phyloP scores from a whole-genome alignment of 2,113 vertebrate species.

The Lagopus leucura region DNA sequence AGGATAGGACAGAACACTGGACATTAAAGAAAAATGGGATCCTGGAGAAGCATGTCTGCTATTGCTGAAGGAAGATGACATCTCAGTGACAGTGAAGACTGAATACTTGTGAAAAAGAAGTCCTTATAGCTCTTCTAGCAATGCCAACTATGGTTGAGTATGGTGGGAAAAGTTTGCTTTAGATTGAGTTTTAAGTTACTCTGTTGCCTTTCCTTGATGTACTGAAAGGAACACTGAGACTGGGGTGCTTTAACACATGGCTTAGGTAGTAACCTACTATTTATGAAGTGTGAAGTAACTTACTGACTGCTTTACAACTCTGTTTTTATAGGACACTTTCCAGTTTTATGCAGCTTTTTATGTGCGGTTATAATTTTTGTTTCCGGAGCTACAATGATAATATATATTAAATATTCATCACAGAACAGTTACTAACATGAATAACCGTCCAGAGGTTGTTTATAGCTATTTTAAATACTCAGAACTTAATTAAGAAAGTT shows the following conservation, averaged over 20 bases:
- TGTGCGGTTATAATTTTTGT: background rate
- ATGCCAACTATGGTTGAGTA: fast-evolving
- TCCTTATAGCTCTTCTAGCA: background rate
- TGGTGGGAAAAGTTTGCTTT: background rate
- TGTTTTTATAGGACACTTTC: background rate
- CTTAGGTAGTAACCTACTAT: background rate
- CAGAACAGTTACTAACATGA: background rate
- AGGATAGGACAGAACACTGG: background rate
- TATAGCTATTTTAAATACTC: background rate
- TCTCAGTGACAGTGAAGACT: background rate
- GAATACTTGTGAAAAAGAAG: background rate
- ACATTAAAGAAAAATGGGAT: background rate
- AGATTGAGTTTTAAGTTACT: background rate
- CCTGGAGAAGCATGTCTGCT: background rate
- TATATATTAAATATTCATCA: background rate
- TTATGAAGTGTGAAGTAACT: background rate
- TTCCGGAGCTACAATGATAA: background rate
- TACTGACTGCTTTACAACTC: background rate
- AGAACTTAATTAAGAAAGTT: background rate
- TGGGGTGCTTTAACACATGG: background rate
- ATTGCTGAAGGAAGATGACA: background rate
- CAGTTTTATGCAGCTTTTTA: background rate
- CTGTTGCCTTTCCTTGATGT: background rate
- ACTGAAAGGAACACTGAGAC: background rate
- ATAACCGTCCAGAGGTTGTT: background rate